Evolutionary conservation across 2,888 invertebrate genomes (phyloP), one percentile per base, ranked within the genome.

Genomic region (Philonicus albiceps): DNA sequence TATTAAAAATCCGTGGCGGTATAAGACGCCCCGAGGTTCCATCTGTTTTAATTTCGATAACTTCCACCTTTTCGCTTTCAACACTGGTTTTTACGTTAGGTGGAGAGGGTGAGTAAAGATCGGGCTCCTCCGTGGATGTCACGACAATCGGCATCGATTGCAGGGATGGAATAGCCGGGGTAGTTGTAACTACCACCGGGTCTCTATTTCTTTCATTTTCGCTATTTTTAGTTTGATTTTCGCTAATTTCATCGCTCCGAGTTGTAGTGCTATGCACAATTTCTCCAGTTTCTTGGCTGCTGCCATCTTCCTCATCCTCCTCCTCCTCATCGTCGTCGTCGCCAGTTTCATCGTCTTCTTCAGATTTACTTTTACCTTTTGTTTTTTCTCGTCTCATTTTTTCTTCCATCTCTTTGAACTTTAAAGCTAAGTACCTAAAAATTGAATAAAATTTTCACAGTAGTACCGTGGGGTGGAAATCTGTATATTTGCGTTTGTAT

Each of bases 391-490:
- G 94, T 87, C 94, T 94, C 92, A 96, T 94, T 92, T 96, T 95
- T 88, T 96, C 96, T 91, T 97, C 97, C 95, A 96, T 96, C 92
- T 97, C 97, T 93, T 96, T 95, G 90, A 96, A 97, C 91, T 97
- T 97, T 86, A 96, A 92, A 13, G 96, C 96, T 83, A 97, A 93
- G 90, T 97, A 97, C 92, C 96, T 96, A 90, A 30, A 93, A 93
- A 83, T 78, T 27, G 53, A 78, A 85, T 86, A 72, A 86, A 19
- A 86, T 89, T 87, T 43, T 75, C 30, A 74, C 87, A 27, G 19
- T 64, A 19, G 64, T 3, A 27, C 27, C 6, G 19, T 27, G 8
- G 22, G 22, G 75, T 16, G 27, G 83, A 55, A 34, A 75, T 6
- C 27, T 83, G 40, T 3, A 19, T 72, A 75, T 16, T 74, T 55